Evolutionary conservation across 2,113 vertebrate genomes (phyloP).

Genomic region (Erythrolamprus reginae): DNA sequence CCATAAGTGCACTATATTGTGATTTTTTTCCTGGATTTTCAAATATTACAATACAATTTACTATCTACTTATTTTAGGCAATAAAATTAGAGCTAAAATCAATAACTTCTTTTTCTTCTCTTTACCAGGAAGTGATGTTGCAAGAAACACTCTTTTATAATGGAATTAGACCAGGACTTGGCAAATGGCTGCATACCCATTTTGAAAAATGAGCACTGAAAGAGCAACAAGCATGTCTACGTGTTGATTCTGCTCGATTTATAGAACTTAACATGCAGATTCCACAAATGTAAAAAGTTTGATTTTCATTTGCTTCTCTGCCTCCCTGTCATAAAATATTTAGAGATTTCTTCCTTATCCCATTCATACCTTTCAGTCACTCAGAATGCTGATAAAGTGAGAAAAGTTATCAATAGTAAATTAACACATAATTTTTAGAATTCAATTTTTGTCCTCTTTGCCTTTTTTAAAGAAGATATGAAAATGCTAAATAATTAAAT

Average conservation of each 20-base stretch:
- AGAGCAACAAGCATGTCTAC: background rate
- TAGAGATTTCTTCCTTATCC: background rate
- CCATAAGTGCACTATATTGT: background rate
- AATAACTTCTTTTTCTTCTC: background rate
- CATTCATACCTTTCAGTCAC: constrained; percentile 18
- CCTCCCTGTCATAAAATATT: background rate
- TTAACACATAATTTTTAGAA: background rate
- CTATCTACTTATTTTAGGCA: background rate
- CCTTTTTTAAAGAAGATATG: background rate
- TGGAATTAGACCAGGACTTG: constrained; percentile 17
- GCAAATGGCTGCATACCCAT: constrained; percentile 32
- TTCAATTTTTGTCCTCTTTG: background rate
- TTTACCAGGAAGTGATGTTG: constrained; percentile 31
- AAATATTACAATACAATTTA: background rate
- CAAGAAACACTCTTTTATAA: constrained; percentile 32
- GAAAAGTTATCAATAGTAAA: background rate
- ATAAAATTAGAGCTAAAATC: background rate
- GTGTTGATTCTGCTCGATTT: background rate
- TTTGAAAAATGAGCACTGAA: background rate
- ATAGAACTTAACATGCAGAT: background rate
- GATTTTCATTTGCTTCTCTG: background rate
- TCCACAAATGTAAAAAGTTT: background rate
- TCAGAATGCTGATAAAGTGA: background rate
- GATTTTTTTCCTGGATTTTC: background rate
- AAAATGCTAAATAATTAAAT: background rate